Evolutionary conservation across 2,888 invertebrate genomes (phyloP).

Genomic region (Micoletzkya japonica): DNA sequence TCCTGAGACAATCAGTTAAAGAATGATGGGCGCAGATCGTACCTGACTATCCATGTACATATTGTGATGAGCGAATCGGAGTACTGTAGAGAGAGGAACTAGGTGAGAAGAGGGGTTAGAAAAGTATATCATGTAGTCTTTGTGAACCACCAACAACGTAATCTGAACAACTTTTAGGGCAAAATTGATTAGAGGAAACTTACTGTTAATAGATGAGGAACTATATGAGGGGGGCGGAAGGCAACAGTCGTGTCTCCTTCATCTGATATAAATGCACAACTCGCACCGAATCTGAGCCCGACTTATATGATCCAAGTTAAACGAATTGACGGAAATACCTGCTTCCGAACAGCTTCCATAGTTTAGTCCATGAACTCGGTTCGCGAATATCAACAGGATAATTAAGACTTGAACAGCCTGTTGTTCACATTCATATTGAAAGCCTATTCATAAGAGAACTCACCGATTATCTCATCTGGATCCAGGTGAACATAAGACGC

Average conservation of each 20-base stretch:
- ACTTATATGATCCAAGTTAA: background rate
- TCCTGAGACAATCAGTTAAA: conserved; percentile 11
- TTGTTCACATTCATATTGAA: no score
- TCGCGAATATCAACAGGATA: no score
- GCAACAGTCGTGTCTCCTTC: background rate
- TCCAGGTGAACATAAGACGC: conserved; percentile 15
- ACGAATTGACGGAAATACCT: no score
- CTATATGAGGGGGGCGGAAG: conserved; percentile 7
- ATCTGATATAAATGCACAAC: conserved; percentile 9
- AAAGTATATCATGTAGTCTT: conserved; percentile 17
- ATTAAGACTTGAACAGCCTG: no score
- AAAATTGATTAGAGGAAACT: background rate
- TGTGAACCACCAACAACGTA: conserved; percentile 1
- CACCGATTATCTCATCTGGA: conserved; percentile 11
- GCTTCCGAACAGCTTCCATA: no score
- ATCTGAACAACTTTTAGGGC: background rate
- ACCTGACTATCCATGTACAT: conserved; percentile 25
- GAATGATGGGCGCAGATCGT: background rate
- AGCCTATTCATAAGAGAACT: no score
- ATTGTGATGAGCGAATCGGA: conserved; percentile 21
- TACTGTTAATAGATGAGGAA: conserved; percentile 18
- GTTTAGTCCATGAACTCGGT: no score
- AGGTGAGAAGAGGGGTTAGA: background rate
- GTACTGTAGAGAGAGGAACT: conserved; percentile 17
- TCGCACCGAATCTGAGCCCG: conserved; percentile 15